These are phyloP conservation scores for Aphyosemion australe DNA, from an alignment of 2,113 vertebrate species.

Conservation along the genomic window DNA sequence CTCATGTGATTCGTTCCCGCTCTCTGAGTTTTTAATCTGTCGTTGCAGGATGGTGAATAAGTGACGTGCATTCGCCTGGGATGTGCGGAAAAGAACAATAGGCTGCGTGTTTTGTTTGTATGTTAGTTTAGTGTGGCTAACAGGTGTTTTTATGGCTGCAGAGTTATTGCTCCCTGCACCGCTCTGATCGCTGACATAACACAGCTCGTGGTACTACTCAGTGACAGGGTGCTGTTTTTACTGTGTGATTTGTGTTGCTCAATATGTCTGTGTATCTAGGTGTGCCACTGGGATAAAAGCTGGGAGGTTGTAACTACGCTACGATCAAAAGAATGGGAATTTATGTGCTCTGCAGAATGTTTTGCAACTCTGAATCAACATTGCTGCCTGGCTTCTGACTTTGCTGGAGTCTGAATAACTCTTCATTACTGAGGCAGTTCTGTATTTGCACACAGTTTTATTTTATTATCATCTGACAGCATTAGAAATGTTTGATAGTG, in stretches of 20 bases:
- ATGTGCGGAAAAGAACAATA: conserved; percentile 28
- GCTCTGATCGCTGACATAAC: conserved; percentile 50
- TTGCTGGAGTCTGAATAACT: conserved; percentile 54
- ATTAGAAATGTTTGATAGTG: conserved; percentile 19
- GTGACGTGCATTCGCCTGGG: conserved; percentile 38
- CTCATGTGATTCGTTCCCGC: neutral
- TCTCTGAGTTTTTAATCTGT: neutral
- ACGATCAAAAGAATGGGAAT: conserved; percentile 52
- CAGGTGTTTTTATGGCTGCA: conserved; percentile 16
- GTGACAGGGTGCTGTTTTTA: conserved; percentile 23
- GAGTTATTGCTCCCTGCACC: conserved; percentile 15
- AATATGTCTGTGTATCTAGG: conserved; percentile 1
- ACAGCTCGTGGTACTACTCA: conserved; percentile 23
- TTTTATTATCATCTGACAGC: conserved; percentile 27
- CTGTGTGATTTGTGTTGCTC: conserved; percentile 12
- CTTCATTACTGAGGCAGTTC: conserved; percentile 12
- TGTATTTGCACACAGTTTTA: neutral
- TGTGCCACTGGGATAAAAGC: conserved; percentile 10
- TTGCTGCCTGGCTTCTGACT: conserved; percentile 22
- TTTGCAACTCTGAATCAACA: neutral
- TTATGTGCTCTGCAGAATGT: conserved; percentile 37
- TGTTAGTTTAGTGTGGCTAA: neutral
- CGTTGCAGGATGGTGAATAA: conserved; percentile 23
- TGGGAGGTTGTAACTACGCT: conserved; percentile 36
- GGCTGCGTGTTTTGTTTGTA: conserved; percentile 2